Percentiles rank a stretch among this genome's conserved stretches.
These are phyloP conservation scores for Ariopsis seemanni DNA, from an alignment of 2,113 vertebrate genomes.

Conservation along the genomic window DNA sequence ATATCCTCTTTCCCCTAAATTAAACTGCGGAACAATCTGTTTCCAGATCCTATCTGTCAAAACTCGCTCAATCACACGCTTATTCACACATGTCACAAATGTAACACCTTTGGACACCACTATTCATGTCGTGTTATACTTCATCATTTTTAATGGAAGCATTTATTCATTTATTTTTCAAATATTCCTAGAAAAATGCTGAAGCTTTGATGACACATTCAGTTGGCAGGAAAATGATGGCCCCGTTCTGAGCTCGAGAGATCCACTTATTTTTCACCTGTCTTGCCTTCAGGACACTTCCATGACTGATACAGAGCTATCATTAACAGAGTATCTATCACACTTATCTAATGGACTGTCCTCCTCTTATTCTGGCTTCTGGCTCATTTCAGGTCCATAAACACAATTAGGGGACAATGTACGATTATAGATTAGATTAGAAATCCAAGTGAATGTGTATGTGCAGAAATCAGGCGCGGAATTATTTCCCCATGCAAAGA, in stretches of 20 bases:
- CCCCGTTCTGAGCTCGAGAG: not conserved
- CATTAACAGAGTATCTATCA: constrained; percentile 15
- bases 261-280: not conserved
- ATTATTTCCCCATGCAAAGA: constrained; percentile 5
- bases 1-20: not conserved
- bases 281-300: not conserved
- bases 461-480: constrained; percentile 20
- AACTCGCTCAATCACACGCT: not conserved
- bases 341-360: constrained; percentile 1
- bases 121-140: not conserved
- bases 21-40: not conserved
- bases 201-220: not conserved
- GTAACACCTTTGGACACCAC: not conserved
- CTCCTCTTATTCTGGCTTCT: not conserved
- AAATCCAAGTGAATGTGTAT: constrained; percentile 1
- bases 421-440: constrained; percentile 26
- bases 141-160: not conserved
- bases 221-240: constrained; percentile 1
- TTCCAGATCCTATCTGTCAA: not conserved
- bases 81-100: not conserved
- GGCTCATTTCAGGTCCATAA: constrained; percentile 30
- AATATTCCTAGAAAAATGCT: not conserved
- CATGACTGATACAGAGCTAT: constrained; percentile 22
- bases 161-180: not conserved
- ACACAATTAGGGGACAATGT: constrained; percentile 23